Base-by-base conservation (phyloP, 2,888 invertebrate species). In the Anarsia innoxiella region DNA sequence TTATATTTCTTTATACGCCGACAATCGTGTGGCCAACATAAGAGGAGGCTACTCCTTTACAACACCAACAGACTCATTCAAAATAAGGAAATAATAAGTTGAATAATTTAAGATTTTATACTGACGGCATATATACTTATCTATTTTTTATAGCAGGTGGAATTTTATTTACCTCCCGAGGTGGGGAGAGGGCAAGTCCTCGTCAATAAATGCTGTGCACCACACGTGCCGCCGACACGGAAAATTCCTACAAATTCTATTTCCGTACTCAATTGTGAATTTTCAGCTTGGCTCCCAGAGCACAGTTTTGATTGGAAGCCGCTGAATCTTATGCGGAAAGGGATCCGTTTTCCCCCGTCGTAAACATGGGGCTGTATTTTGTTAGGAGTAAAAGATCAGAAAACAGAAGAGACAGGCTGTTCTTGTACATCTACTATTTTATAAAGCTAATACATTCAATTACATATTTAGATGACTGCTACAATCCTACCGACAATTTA, bases 141-240 rank as follows among this genome's bases (percentile, higher is more conserved):
- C n/a, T n/a, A n/a, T n/a, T n/a, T n/a, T 73, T 72, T 69, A 71
- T 58, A 69, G 67, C 73, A 75, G 76, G 79, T 77, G 74, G 72
- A 68, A 75, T 74, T 71, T 69, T 61, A 70, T 70, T 71, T 66
- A 59, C 66, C 64, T 60, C 63, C 59, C 46, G 28, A 16, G 10
- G 23, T 3, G 26, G 41, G 62, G 72, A 70, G 61, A 71, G 71
- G 61, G 68, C 59, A 51, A 61, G 59, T 65, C 63, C 61, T 59
- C 77, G 67, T 74, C 78, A 79, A 80, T 82, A 80, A 75, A 77
- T 70, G 70, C 72, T 62, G 60, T 66, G 74, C 70, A 70, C 69
- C 80, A 79, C 76, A 79, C 77, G 79, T 82, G 80, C 69, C 69
- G 58, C 62, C 68, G 66, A 73, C 68, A 66, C 70, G 69, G 76